Conservation (phyloP, 1,140 invertebrate species). For the Colletes gigas region DNA sequence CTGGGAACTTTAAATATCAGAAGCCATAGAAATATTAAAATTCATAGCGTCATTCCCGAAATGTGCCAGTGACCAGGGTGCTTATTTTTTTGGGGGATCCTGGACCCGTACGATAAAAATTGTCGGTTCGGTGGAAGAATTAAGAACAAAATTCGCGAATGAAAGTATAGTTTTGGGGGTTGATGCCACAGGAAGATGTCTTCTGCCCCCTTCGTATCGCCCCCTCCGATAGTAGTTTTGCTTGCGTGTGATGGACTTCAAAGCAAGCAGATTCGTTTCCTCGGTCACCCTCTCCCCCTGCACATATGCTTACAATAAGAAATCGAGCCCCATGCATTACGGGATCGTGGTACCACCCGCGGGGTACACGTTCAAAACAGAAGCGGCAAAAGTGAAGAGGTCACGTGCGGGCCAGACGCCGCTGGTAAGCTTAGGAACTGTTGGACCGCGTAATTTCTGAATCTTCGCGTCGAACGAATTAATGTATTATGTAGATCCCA, state of each 20-base stretch:
- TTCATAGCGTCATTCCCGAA: no score
- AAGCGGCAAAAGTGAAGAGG: slow-evolving; percentile 67
- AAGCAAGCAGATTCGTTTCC: slow-evolving; percentile 29
- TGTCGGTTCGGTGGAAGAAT: no score
- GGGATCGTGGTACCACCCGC: slow-evolving; percentile 68
- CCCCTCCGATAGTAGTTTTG: background rate
- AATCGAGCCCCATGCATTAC: slow-evolving; percentile 69
- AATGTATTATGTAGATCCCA: slow-evolving; percentile 65
- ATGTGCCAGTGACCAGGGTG: no score
- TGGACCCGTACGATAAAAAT: no score
- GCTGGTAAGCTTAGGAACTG: slow-evolving; percentile 72
- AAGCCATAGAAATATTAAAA: no score
- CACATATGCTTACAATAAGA: slow-evolving; percentile 62
- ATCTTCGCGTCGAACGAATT: slow-evolving; percentile 66
- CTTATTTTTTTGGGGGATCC: no score
- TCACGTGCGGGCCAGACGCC: slow-evolving; percentile 71
- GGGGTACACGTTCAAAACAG: slow-evolving; percentile 74
- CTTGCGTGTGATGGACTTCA: slow-evolving; percentile 38
- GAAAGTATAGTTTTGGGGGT: no score
- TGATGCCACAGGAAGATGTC: background rate
- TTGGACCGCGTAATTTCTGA: slow-evolving; percentile 72
- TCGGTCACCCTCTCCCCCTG: background rate
- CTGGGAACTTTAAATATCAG: no score
- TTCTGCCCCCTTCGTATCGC: background rate
- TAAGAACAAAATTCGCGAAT: no score